phyloP scores from a whole-genome alignment of 2,888 invertebrate species.

The Pseudococcus longispinus region DNA sequence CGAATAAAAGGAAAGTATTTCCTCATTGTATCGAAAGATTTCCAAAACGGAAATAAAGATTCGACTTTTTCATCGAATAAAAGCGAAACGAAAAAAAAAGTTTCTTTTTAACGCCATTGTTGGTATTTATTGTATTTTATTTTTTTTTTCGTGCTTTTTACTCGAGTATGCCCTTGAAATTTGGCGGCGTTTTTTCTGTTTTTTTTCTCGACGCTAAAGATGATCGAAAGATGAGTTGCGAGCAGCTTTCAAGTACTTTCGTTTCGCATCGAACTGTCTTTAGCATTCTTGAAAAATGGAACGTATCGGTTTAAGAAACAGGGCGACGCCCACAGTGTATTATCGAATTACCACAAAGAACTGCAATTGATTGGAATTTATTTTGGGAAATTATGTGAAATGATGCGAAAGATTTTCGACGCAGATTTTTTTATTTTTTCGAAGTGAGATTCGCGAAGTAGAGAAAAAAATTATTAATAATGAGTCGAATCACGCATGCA shows the following conservation, averaged over 20 bases:
- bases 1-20: neutral
- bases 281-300: neutral
- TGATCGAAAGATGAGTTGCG: neutral
- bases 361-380: neutral
- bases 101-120: neutral
- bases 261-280: neutral
- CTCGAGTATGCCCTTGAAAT: neutral
- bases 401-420: neutral
- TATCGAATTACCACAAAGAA: neutral
- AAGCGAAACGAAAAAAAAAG: neutral
- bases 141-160: neutral
- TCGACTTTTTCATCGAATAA: neutral
- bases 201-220: neutral
- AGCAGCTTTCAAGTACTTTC: neutral
- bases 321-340: conserved; percentile 1
- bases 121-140: conserved; percentile 5
- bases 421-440: neutral
- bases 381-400: neutral
- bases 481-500: too few species aligned
- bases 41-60: neutral
- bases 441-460: too few species aligned
- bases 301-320: neutral
- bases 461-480: too few species aligned
- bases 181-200: neutral
- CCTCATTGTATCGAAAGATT: neutral